A percentile compares a stretch with the other conserved stretches of the same genome.
phyloP scores from a whole-genome alignment of 2,113 vertebrate species.

The Pseudolaguvia tuberculata region DNA sequence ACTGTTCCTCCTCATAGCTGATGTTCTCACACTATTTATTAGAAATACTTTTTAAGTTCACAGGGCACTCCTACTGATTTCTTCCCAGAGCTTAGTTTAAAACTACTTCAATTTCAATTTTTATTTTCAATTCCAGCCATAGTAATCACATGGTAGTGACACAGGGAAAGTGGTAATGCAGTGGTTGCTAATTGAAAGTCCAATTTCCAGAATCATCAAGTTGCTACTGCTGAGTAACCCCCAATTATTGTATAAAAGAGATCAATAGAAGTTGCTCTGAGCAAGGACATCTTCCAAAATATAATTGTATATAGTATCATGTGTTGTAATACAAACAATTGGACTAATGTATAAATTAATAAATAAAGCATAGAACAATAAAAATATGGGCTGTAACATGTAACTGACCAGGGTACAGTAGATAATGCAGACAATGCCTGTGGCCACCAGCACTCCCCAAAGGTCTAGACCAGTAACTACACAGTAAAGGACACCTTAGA shows the following conservation, averaged over 20 bases:
- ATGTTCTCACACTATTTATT: too few species aligned
- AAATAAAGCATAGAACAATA: neutral
- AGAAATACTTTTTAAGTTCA: neutral
- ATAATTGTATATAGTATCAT: neutral
- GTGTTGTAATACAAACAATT: neutral
- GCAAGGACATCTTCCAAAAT: too few species aligned
- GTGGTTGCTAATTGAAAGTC: too few species aligned
- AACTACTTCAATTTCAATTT: too few species aligned
- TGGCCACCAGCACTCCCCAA: conserved; percentile 75
- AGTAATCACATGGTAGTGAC: too few species aligned
- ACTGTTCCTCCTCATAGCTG: neutral
- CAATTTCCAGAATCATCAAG: too few species aligned
- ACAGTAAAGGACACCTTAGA: conserved; percentile 4
- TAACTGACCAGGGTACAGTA: conserved; percentile 75
- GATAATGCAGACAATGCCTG: conserved; percentile 72
- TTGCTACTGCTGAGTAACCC: too few species aligned
- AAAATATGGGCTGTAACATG: neutral
- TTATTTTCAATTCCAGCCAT: too few species aligned
- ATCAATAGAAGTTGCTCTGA: too few species aligned
- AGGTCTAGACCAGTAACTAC: conserved; percentile 74
- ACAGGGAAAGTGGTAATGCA: too few species aligned
- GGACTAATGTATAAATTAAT: neutral
- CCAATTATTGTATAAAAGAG: too few species aligned
- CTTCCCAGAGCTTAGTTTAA: neutral
- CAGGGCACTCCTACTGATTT: neutral